Base-by-base conservation (phyloP, 2,888 invertebrate species). In the Latrodectus hesperus region DNA sequence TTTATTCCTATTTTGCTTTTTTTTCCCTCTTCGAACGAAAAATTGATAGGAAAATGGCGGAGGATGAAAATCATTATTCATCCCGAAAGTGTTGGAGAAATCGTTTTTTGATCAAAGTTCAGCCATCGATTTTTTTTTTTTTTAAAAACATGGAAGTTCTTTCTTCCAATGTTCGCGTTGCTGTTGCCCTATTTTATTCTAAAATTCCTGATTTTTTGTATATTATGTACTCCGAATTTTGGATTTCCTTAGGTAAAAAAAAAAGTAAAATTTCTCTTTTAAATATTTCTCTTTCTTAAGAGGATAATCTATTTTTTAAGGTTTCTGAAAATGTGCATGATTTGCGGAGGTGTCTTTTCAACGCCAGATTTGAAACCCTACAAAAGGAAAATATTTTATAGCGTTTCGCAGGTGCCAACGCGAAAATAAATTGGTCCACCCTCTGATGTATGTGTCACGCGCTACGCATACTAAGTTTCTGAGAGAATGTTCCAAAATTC, bases 91-190 rank as follows among this genome's bases (percentile, higher is more conserved):
- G 81, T 81, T 77, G 64, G 77, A 87, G 81, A 87, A 87, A 87
- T 87, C 86, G 86, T 77, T 87, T 87, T 87, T 87, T 87, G 86
- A 87, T 87, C 86, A 87, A 81, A 87, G 86, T 77, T 77, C 72
- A 22, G 10, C 38, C 64, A 86, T 86, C 70, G 85, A 86, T 86
- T 86, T 86, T 80, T 86, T 75, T 55, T 60, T 60, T 60, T 55
- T 6, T 22, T n/a, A n/a, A n/a, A 38, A 38, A 38, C 60, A 12
- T 60, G 60, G 60, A 12, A 12, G 12, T 60, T 60, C 60, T 60
- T 60, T 60, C 60, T 60, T 16, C 60, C 38, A 16, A 9, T 60
- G n/a, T 60, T 16, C 12, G 16, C 60, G 60, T 60, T 38, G 38
- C 38, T 38, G 1, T 38, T 38, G 38, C 38, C 38, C 38, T 38